These are phyloP conservation scores for Lanius ludovicianus DNA, from an alignment of 2,113 vertebrate species.

Conservation along the genomic window DNA sequence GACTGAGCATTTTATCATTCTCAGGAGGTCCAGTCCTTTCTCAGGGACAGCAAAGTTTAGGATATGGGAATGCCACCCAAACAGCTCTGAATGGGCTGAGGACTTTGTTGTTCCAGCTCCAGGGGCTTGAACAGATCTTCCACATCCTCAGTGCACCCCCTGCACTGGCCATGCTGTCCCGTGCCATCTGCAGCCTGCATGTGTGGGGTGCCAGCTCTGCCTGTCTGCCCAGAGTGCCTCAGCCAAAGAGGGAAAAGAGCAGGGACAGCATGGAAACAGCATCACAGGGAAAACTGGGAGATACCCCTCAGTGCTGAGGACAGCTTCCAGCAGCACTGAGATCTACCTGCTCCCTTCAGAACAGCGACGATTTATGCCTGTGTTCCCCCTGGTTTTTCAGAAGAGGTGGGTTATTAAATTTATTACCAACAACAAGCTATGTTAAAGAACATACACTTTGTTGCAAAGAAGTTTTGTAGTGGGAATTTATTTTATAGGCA, in stretches of 20 bases:
- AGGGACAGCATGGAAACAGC: not conserved
- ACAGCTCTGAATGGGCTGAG: not conserved
- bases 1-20: not conserved
- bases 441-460: not conserved
- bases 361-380: not conserved
- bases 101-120: not conserved
- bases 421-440: not conserved
- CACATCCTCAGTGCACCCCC: not conserved
- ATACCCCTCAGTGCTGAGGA: not conserved
- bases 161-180: accelerated
- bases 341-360: not conserved
- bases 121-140: not conserved
- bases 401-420: not conserved
- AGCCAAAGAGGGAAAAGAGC: not conserved
- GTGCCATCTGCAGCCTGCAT: not conserved
- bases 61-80: not conserved
- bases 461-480: not conserved
- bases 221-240: not conserved
- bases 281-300: not conserved
- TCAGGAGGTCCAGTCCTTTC: not conserved
- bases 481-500: not conserved
- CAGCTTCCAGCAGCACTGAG: not conserved
- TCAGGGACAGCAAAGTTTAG: not conserved
- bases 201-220: not conserved
- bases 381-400: not conserved